phyloP scores from a whole-genome alignment of 2,113 vertebrate species.

The Calyptomena viridis region DNA sequence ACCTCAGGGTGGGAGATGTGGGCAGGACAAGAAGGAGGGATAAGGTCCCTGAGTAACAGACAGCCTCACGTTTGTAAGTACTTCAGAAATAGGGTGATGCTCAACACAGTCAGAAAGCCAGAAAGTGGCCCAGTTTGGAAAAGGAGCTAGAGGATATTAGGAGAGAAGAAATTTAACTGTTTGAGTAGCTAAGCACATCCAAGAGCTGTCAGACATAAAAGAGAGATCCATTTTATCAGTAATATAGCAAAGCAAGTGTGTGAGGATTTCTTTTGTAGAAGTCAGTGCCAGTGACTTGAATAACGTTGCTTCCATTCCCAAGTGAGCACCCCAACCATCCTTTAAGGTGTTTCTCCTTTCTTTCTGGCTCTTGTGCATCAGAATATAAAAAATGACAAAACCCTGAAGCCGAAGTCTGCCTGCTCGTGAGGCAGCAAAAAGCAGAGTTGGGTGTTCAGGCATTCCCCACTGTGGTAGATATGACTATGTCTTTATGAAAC shows the following conservation, averaged over 20 bases:
- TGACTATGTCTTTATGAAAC: neutral
- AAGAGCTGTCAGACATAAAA: neutral
- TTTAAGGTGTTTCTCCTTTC: neutral
- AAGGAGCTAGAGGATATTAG: neutral
- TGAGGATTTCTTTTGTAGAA: neutral
- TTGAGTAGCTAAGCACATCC: neutral
- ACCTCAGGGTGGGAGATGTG: neutral
- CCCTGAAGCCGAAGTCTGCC: neutral
- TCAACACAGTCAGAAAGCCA: neutral
- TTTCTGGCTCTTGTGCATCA: neutral
- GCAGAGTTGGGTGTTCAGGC: neutral
- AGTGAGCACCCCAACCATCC: neutral
- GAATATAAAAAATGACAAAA: neutral
- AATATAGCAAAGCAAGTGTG: neutral
- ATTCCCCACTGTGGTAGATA: fast-evolving
- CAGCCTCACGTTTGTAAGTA: fast-evolving
- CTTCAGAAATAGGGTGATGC: neutral
- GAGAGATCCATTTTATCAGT: neutral
- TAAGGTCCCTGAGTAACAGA: neutral
- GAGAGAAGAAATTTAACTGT: neutral
- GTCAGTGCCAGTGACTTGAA: neutral
- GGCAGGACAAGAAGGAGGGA: neutral
- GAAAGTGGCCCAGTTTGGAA: neutral
- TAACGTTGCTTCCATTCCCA: neutral
- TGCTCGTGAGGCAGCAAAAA: fast-evolving